These are phyloP conservation scores for Formica exsecta DNA, from an alignment of 1,140 invertebrate species.

Conservation along the genomic window DNA sequence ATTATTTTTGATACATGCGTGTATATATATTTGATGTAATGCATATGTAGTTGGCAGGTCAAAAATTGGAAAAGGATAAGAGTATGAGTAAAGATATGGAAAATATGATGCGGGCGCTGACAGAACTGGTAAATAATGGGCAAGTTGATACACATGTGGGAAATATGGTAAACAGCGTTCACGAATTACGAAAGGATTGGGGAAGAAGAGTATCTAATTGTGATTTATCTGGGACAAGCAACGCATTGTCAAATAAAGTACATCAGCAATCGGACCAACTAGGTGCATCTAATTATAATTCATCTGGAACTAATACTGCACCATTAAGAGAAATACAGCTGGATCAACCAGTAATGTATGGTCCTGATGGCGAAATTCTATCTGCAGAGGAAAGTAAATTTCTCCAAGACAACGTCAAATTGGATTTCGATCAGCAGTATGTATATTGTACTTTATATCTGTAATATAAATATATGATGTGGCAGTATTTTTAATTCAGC, in stretches of 20 bases:
- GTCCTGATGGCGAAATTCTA: conserved; percentile 84
- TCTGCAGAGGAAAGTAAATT: conserved; percentile 84
- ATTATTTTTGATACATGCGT: background rate
- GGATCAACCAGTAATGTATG: conserved; percentile 83
- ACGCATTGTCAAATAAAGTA: conserved; percentile 45
- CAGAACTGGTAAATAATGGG: conserved; percentile 82
- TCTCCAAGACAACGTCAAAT: conserved; percentile 71
- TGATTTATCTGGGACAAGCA: conserved; percentile 52
- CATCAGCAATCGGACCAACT: conserved; percentile 64
- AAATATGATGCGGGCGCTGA: conserved; percentile 82
- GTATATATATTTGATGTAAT: background rate
- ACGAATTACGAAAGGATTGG: conserved; percentile 83
- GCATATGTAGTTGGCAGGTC: conserved; percentile 80
- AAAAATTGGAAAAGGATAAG: conserved; percentile 82
- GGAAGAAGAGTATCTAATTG: conserved; percentile 72
- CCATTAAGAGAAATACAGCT: background rate
- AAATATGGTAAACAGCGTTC: conserved; percentile 83
- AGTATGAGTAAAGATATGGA: conserved; percentile 82
- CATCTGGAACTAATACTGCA: background rate
- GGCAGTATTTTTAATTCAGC: too few species aligned
- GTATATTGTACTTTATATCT: conserved; percentile 41
- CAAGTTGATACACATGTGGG: conserved; percentile 80
- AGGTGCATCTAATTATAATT: conserved; percentile 37
- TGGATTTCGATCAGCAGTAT: conserved; percentile 68
- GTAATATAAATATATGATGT: background rate